Percentiles rank a stretch among this genome's conserved stretches.
phyloP scores from a whole-genome alignment of 2,797 vertebrate genomes.

The Cyprinodon diabolis region DNA sequence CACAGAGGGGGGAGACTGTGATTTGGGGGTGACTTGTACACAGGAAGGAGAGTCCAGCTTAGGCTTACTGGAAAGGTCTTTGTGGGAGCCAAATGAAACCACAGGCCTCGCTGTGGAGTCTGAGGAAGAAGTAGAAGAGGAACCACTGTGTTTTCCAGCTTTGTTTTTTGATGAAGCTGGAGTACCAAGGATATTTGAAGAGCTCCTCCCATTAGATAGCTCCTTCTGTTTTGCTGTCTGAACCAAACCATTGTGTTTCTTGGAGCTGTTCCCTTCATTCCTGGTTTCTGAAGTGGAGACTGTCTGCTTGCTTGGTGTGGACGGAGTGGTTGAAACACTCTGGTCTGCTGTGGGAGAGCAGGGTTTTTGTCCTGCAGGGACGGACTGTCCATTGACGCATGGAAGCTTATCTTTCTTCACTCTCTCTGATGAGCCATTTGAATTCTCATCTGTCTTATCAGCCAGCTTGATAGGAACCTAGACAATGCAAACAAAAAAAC shows the following conservation, averaged over 20 bases:
- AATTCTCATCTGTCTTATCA: constrained; percentile 75
- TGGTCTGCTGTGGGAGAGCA: constrained; percentile 58
- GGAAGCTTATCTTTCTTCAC: constrained; percentile 71
- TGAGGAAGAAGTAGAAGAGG: constrained; percentile 51
- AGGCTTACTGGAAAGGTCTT: constrained; percentile 58
- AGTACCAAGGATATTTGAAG: constrained; percentile 81
- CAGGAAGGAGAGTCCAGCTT: constrained; percentile 53
- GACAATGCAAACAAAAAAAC: constrained; percentile 54
- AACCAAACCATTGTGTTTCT: constrained; percentile 73
- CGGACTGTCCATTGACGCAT: constrained; percentile 65
- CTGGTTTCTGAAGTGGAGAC: constrained; percentile 58
- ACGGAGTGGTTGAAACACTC: constrained; percentile 45
- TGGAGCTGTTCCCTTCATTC: constrained; percentile 69
- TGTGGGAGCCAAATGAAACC: constrained; percentile 48
- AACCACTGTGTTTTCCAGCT: constrained; percentile 68
- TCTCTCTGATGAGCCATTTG: constrained; percentile 67
- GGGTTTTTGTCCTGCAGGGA: constrained; percentile 65
- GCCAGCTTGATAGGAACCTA: constrained; percentile 79
- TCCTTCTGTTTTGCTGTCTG: constrained; percentile 80
- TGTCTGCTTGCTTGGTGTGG: constrained; percentile 48
- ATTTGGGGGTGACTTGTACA: constrained; percentile 56
- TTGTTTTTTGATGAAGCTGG: constrained; percentile 87
- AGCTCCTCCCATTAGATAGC: constrained; percentile 84
- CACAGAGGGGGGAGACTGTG: constrained; percentile 45
- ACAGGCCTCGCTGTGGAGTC: constrained; percentile 49